A percentile compares a stretch with the other conserved stretches of the same genome.
Conservation (phyloP, 2,797 vertebrate species). For the Tachyglossus aculeatus region DNA sequence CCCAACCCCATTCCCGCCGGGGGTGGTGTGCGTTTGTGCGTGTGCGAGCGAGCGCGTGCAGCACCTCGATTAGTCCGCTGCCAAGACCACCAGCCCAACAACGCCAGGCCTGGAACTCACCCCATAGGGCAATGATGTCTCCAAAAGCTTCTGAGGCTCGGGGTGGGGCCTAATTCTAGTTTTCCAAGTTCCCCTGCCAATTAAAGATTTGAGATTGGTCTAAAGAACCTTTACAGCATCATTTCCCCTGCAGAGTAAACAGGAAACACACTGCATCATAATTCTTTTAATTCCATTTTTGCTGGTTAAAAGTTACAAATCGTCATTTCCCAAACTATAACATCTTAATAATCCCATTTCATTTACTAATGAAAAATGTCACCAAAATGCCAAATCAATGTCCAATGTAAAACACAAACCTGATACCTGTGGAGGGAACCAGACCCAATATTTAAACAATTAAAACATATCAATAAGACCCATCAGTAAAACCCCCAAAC, state of each 20-base stretch:
- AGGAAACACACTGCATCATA: background rate
- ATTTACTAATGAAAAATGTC: slow-evolving; percentile 62
- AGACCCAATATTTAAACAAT: slow-evolving; percentile 30
- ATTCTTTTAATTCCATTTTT: slow-evolving; percentile 13
- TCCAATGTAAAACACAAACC: slow-evolving; percentile 61
- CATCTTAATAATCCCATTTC: slow-evolving; percentile 48
- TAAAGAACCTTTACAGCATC: background rate
- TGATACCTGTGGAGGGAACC: slow-evolving; percentile 62
- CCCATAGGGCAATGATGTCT: too few relatives aligned
- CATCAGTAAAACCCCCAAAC: slow-evolving; percentile 51
- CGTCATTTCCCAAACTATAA: slow-evolving; percentile 41
- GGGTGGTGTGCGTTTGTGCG: too few relatives aligned
- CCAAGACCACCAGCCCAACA: too few relatives aligned
- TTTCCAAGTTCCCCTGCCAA: too few relatives aligned
- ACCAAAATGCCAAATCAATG: slow-evolving; percentile 58
- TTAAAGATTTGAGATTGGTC: too few relatives aligned
- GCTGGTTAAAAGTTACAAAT: slow-evolving; percentile 19
- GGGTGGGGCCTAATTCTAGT: too few relatives aligned
- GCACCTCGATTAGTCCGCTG: too few relatives aligned
- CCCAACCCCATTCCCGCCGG: too few relatives aligned
- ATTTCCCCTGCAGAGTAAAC: slow-evolving; percentile 12
- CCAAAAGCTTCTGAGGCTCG: too few relatives aligned
- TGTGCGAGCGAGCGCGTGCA: too few relatives aligned
- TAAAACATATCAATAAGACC: slow-evolving; percentile 32
- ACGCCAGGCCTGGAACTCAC: too few relatives aligned